Evolutionary conservation across 2,888 invertebrate species (phyloP), one percentile per base, ranked within the genome.

Genomic region (Mythimna loreyi): DNA sequence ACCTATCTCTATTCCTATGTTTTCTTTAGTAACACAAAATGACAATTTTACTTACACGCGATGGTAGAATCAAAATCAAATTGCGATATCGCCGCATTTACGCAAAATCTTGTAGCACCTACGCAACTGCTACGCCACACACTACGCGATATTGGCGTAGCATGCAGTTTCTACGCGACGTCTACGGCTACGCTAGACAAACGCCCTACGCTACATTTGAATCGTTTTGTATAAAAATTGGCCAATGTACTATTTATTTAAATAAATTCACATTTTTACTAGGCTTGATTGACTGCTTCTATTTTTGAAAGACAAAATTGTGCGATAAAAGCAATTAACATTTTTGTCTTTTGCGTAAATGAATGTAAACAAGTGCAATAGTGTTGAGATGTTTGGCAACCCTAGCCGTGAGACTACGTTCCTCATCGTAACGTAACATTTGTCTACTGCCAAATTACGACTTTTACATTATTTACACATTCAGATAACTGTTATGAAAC

Each of bases 371-470:
- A 70, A 55, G 21, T 55, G 11, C 11, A 21, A 40, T 56, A 36
- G 19, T 36, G n/a, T 56, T 21, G 25, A 57, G 23, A 52, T 11
- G 30, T 56, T 61, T 64, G 82, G 56, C 78, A 83, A 61, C 83
- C 83, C 84, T 83, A 73, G 49, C 55, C 43, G 56, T 75, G 59
- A 28, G 55, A 78, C 66, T 76, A 70, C 71, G 79, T 82, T 80
- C 56, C 61, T 87, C 89, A 64, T 79, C 83, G 86, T 87, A 86
- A 87, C 85, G 80, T 78, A 75, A 78, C 78, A 84, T 80, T 85
- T 81, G 85, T 87, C 87, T 86, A 86, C 84, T 87, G 87, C 87
- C 88, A 87, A 88, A 88, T 88, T 86, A 85, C 85, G 75, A 75
- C 75, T 78, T 82, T 77, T 78, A 80, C 80, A 84, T 83, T 83